phyloP scores from a whole-genome alignment of 2,888 invertebrate species.

The Cryptus viduatorius region DNA sequence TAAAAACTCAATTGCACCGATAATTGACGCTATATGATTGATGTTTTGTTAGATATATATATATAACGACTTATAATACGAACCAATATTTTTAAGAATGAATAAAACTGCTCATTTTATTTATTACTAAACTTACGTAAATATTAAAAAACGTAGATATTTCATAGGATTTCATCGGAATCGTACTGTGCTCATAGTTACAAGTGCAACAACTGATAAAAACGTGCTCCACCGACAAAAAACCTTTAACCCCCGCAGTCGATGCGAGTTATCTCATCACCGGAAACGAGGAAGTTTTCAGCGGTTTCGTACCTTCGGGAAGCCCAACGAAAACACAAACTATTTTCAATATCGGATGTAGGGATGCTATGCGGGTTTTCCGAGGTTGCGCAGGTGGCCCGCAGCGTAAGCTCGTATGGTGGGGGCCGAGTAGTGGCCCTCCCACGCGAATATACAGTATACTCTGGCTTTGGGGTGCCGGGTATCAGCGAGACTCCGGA shows the following conservation, averaged over 20 bases:
- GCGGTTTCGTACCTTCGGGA: background rate
- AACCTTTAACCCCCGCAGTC: background rate
- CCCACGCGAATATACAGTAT: conserved; percentile 7
- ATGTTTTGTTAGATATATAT: background rate
- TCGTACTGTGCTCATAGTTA: background rate
- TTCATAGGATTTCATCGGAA: too few species aligned
- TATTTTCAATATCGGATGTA: conserved; percentile 31
- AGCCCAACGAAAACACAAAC: background rate
- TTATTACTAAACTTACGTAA: too few species aligned
- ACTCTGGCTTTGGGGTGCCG: background rate
- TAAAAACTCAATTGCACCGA: background rate
- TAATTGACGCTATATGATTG: background rate
- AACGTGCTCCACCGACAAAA: background rate
- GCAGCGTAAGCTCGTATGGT: conserved; percentile 16
- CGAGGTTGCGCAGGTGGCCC: conserved; percentile 22
- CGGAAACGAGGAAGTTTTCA: background rate
- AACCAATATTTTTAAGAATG: background rate
- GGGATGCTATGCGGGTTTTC: conserved; percentile 11
- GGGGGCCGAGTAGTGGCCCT: conserved; percentile 5
- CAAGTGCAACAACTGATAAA: conserved; percentile 3
- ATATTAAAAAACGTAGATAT: too few species aligned
- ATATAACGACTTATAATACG: background rate
- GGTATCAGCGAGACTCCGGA: conserved; percentile 1
- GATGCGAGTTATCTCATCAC: background rate
- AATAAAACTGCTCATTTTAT: background rate